Percentiles rank a stretch among this genome's conserved stretches.
Conservation (phyloP, 1,140 invertebrate genomes). For the Lordiphosa mommai region DNA sequence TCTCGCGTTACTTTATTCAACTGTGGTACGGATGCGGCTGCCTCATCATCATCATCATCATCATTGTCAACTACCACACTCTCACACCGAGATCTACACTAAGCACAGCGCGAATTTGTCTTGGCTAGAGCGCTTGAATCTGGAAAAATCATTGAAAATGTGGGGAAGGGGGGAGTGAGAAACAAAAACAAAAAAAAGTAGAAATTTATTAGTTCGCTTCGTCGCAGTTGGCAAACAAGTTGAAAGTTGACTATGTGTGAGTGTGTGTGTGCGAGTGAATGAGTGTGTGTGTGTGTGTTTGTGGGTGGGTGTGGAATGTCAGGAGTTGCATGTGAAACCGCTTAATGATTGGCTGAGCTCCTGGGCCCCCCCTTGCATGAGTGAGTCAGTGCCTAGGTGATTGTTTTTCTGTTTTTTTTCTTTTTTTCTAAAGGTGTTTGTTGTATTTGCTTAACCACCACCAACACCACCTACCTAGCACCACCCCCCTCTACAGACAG, state of each 20-base stretch:
- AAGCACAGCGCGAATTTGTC: conserved; percentile 15
- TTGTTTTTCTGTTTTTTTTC: conserved; percentile 15
- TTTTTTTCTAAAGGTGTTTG: conserved; percentile 32
- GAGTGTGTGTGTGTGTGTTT: conserved; percentile 23
- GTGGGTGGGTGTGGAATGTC: conserved; percentile 29
- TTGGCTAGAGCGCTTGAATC: conserved; percentile 2
- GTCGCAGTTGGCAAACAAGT: conserved; percentile 73
- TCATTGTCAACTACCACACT: conserved; percentile 34
- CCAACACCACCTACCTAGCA: conserved; percentile 2
- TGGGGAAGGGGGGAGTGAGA: neutral
- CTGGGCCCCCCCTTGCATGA: conserved; percentile 23
- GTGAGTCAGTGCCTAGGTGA: conserved; percentile 36
- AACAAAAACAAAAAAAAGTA: conserved; percentile 48
- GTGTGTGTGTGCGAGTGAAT: conserved; percentile 21
- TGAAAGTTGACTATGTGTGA: conserved; percentile 44
- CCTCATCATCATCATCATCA: conserved; percentile 40
- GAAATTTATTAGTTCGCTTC: conserved; percentile 77
- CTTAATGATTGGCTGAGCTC: conserved; percentile 11
- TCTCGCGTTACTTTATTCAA: conserved; percentile 55
- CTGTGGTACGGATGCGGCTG: conserved; percentile 21
- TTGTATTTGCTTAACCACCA: conserved; percentile 35
- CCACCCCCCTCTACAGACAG: conserved; percentile 8
- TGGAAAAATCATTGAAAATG: conserved; percentile 6
- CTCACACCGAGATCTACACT: conserved; percentile 23
- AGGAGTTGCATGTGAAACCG: conserved; percentile 39